Base-by-base conservation (phyloP, 2,888 invertebrate genomes). In the Drosophila bunnanda region DNA sequence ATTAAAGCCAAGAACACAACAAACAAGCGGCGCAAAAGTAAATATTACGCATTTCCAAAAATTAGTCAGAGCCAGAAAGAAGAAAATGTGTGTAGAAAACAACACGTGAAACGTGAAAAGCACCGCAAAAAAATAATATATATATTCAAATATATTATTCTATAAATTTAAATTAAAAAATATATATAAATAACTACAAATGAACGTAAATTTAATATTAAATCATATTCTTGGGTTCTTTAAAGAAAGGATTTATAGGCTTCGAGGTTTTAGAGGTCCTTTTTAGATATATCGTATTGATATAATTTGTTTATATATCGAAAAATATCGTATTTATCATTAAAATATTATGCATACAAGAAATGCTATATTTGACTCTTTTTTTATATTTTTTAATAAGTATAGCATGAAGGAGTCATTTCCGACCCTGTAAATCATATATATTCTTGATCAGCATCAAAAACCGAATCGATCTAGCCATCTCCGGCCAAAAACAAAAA, bases 1-100 rank as follows among this genome's bases (percentile, higher is more conserved):
- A 53, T 70, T 71, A 70, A 70, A 52, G 12, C 53, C 53, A 50
- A 36, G 53, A 52, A 32, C 32, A 30, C 53, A 66, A 53, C 53
- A 53, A 65, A 68, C 69, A 68, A 54, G 57, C 32, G 25, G 9
- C 56, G 20, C 54, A 52, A 39, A 38, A 28, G 52, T 44, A 52
- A 52, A 52, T 28, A 39, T 32, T 32, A 39, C 25, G 69, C 34
- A 48, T 56, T 50, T 17, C 68, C 20, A 39, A 56, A 67, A 66
- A 68, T 68, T 48, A 55, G 64, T 17, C 34, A 60, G 34, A 54
- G 48, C 28, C 32, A 50, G 13, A 43, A 25, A 25, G 17, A 34
- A 20, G 10, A 34, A 67, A 66, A 32, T 46, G 15, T 48, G 36
- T 15, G 32, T 25, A 39, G 22, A 32, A 44, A 34, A 44, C 15